These are phyloP conservation scores for Clusia tigrina DNA, from an alignment of 2,888 invertebrate genomes.

Conservation along the genomic window DNA sequence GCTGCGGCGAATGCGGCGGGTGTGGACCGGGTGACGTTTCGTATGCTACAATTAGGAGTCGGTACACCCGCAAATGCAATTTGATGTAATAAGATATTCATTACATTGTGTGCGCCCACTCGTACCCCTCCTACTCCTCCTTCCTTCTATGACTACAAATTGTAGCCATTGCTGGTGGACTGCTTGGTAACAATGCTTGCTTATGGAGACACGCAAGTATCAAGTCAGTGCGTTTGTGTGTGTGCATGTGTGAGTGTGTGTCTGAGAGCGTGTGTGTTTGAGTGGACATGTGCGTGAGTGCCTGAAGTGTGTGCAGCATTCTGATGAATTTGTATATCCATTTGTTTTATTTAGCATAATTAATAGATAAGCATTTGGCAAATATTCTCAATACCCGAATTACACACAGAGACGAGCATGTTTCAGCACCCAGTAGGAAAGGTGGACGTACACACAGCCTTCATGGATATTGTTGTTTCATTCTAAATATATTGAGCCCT, in stretches of 20 bases:
- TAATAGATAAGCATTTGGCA: constrained; percentile 4
- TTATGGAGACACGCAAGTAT: neutral
- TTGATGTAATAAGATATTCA: constrained; percentile 5
- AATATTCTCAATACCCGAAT: neutral
- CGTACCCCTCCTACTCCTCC: too few species aligned
- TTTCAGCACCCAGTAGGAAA: too few species aligned
- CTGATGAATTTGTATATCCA: neutral
- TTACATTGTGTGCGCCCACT: neutral
- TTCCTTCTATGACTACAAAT: neutral
- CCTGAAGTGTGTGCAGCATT: neutral
- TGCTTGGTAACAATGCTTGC: neutral
- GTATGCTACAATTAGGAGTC: too few species aligned
- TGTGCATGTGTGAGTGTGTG: neutral
- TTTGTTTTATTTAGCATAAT: constrained; percentile 6
- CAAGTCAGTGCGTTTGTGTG: neutral
- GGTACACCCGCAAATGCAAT: neutral
- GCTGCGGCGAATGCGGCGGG: neutral
- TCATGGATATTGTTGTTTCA: too few species aligned
- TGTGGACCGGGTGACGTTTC: neutral
- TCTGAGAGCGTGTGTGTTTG: too few species aligned
- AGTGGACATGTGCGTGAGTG: too few species aligned
- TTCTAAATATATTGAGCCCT: too few species aligned
- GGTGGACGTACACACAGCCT: too few species aligned
- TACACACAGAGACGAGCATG: too few species aligned
- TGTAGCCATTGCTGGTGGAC: neutral